Percentiles rank a stretch among this genome's conserved stretches.
Evolutionary conservation across 1,140 invertebrate species (phyloP).

Genomic region (Phthorimaea operculella): DNA sequence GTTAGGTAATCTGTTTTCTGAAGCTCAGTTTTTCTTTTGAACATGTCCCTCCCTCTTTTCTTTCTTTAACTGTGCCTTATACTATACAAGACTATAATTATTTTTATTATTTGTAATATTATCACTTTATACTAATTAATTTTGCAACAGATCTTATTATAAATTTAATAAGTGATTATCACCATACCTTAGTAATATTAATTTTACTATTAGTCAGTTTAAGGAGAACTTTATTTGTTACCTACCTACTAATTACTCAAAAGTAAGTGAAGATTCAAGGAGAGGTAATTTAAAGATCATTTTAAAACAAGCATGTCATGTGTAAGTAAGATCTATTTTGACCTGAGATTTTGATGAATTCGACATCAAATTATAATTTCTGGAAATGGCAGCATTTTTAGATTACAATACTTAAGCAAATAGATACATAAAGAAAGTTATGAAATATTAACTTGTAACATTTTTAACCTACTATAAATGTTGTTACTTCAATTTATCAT

Average conservation of each 20-base stretch:
- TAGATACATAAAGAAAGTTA: not conserved
- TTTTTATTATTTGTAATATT: slow-evolving; percentile 26
- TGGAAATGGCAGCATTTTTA: not conserved
- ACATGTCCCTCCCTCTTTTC: not conserved
- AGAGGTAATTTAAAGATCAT: not conserved
- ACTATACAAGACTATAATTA: not conserved
- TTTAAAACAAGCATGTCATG: not conserved
- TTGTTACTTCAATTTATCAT: not conserved
- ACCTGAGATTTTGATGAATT: not conserved
- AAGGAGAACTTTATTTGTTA: slow-evolving; percentile 32
- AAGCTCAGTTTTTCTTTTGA: not conserved
- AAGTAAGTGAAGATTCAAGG: slow-evolving; percentile 9
- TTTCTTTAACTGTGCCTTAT: not conserved
- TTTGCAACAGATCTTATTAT: slow-evolving; percentile 38
- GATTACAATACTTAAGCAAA: not conserved
- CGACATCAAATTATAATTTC: not conserved
- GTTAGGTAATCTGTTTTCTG: not conserved
- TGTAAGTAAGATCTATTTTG: no score
- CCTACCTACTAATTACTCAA: slow-evolving; percentile 23
- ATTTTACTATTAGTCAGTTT: slow-evolving; percentile 28
- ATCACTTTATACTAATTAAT: slow-evolving; percentile 30
- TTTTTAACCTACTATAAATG: slow-evolving; percentile 4
- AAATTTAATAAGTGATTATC: slow-evolving; percentile 30
- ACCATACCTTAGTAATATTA: slow-evolving; percentile 28
- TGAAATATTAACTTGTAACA: slow-evolving; percentile 1